phyloP scores from a whole-genome alignment of 2,113 vertebrate genomes.

The Dromaius novaehollandiae region DNA sequence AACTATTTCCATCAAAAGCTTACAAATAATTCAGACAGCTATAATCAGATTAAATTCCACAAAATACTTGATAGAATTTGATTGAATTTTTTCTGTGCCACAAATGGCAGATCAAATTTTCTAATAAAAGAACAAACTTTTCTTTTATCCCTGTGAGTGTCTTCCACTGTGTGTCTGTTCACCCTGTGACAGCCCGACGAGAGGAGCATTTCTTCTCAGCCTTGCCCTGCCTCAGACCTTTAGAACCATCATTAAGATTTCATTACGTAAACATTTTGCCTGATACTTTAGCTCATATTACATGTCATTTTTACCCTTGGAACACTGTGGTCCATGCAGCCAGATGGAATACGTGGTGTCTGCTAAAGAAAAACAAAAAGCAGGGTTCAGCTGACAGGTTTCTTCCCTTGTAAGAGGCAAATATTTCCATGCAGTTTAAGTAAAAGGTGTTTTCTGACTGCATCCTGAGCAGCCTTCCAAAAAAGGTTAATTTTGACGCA shows the following conservation, averaged over 20 bases:
- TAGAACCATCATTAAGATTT: background rate
- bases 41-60: accelerated
- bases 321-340: background rate
- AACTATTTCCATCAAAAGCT: background rate
- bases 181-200: background rate
- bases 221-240: background rate
- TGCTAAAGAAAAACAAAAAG: background rate
- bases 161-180: background rate
- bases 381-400: accelerated
- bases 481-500: background rate
- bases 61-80: background rate
- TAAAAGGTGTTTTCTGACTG: background rate
- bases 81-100: background rate
- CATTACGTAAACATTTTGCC: conserved; percentile 24
- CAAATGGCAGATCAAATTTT: background rate
- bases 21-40: background rate
- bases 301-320: background rate
- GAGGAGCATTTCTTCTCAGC: background rate
- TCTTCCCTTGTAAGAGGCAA: background rate
- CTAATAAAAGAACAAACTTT: background rate
- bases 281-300: conserved; percentile 20
- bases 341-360: accelerated
- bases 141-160: background rate
- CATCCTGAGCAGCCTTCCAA: background rate
- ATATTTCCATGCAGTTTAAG: background rate